Conservation (phyloP, 2,113 vertebrate genomes). For the Corapipo altera region DNA sequence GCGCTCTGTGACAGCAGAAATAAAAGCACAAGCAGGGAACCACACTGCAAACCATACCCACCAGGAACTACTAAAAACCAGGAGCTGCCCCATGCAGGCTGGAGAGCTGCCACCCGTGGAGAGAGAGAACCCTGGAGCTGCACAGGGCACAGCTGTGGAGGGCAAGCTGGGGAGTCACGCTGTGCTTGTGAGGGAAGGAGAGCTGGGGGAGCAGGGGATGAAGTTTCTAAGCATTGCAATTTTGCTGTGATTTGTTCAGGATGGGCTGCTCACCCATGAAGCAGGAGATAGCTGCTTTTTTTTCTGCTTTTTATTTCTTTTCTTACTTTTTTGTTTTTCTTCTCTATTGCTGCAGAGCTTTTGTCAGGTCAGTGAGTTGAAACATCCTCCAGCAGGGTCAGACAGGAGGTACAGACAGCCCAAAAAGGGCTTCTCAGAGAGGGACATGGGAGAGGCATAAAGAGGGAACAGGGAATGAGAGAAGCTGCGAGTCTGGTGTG, state of each 20-base stretch:
- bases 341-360: not conserved
- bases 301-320: not conserved
- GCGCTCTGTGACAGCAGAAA: not conserved
- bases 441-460: rapidly evolving
- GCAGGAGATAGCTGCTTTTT: not conserved
- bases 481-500: not conserved
- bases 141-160: not conserved
- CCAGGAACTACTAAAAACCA: not conserved
- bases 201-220: not conserved
- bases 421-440: not conserved
- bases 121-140: not conserved
- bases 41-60: not conserved
- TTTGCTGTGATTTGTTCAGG: not conserved
- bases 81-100: not conserved
- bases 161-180: not conserved
- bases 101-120: not conserved
- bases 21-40: not conserved
- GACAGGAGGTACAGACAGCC: not conserved
- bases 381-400: not conserved
- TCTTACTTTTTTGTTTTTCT: not conserved
- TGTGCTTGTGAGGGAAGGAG: not conserved
- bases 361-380: not conserved
- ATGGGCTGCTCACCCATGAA: not conserved
- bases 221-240: not conserved
- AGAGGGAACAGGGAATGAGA: not conserved